Base-by-base conservation (phyloP, 2,888 invertebrate species). In the Cheilosia vulpina region DNA sequence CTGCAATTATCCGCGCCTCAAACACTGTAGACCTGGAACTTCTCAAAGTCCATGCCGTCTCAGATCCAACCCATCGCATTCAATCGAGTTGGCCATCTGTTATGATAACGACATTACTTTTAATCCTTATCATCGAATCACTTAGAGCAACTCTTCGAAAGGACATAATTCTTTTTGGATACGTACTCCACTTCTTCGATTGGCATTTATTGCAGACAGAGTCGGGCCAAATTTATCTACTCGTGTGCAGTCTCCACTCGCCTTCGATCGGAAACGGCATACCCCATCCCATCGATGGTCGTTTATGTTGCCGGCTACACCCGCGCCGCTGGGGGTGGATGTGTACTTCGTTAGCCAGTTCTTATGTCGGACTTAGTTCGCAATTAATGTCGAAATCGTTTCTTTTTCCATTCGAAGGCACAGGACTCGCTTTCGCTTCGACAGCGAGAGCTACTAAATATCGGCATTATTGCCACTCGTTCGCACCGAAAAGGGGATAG, bases 111-210 rank as follows among this genome's bases (percentile, higher is more conserved):
- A 34, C 55, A 7, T 53, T 60, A 11, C 55, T 53, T 57, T 53
- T 76, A 73, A 75, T 79, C 75, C 65, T 52, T 55, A 84, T 69
- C 75, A 79, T 76, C 65, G 75, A 79, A 79, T 76, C 79, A 75
- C 84, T 84, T 79, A 55, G 65, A 62, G 68, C 38, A 69, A 69
- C 57, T 79, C 58, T 31, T 27, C 60, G 68, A 65, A 84, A 63
- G 15, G 60, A 72, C 79, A 84, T 75, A 80, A 79, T 71, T 84
- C 84, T 84, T 71, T 9, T n/a, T 34, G 50, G 60, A 71, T 76
- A 71, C 50, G 66, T 77, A 24, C 47, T 53, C 53, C 63, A 50
- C 55, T 43, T 55, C 38, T 41, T 65, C 69, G 75, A 84, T 79
- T 84, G 84, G 69, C 79, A 79, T 75, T 84, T 71, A 79, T 79